Evolutionary conservation across 2,113 vertebrate genomes (phyloP).

Genomic region (Pangasianodon hypophthalmus): DNA sequence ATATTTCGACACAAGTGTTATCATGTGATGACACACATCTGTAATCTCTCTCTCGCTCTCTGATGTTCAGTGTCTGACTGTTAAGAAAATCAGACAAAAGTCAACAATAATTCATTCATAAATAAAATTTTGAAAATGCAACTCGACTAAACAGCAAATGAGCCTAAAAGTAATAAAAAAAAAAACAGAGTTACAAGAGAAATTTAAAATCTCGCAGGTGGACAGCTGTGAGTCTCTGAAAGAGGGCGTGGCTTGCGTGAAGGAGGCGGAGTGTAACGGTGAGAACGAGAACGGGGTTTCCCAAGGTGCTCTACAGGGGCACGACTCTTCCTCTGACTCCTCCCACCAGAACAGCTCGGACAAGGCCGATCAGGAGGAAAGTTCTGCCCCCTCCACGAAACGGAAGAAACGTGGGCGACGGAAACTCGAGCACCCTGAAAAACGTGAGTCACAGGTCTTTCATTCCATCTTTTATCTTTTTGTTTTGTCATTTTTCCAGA

Average conservation of each 20-base stretch:
- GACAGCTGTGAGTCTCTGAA: constrained; percentile 77
- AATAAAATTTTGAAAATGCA: background rate
- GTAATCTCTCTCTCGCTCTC: background rate
- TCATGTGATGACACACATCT: background rate
- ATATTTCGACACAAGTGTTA: background rate
- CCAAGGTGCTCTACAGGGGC: constrained; percentile 41
- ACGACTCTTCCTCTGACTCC: constrained; percentile 61
- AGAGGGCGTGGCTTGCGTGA: constrained; percentile 72
- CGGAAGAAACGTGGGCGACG: constrained; percentile 72
- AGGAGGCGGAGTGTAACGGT: constrained; percentile 80
- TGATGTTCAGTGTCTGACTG: background rate
- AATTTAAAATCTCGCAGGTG: constrained; percentile 67
- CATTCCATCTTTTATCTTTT: background rate
- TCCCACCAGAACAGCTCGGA: constrained; percentile 84
- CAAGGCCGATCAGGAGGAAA: constrained; percentile 77
- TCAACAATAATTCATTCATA: background rate
- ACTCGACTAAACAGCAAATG: background rate
- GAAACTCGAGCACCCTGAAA: constrained; percentile 68
- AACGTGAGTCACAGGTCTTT: constrained; percentile 59
- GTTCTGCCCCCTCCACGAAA: constrained; percentile 70
- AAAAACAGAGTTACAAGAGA: background rate
- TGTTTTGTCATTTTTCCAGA: background rate
- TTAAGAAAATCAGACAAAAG: background rate
- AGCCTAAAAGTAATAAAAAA: background rate
- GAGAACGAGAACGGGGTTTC: constrained; percentile 72